Evolutionary conservation across 2,888 invertebrate species (phyloP), one percentile per base, ranked within the genome.

Genomic region (Sisyra nigra): DNA sequence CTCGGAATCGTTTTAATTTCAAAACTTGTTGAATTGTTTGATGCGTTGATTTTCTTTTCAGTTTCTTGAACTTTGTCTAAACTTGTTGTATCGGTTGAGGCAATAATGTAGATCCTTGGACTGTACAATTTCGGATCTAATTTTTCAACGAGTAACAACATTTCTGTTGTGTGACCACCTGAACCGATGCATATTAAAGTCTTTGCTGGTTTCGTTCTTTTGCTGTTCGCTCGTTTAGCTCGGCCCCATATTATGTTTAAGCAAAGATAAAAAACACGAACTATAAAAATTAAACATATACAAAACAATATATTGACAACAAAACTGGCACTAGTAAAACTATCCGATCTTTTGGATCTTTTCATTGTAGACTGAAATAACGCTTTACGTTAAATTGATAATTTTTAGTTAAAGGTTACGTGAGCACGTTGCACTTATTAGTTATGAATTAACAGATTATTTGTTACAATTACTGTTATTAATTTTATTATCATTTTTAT

Each of bases 141-240:
- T 19, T 68, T 66, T 49, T 71, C 65, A 5, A 83, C 59, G 34
- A 96, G 66, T 48, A 76, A 70, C 40, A 94, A 59, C 71, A 98
- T 82, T 70, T 98, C 97, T n/a, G 83, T 80, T 1, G 97, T 97
- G 58, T 98, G 97, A 1, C 92, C 92, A 44, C 91, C 92, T 49
- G 83, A 80, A 32, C 82, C 83, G 45, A 83, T 72, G 49, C 82
- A 76, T 50, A 80, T 66, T 45, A 79, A 53, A 5, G 78, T 76
- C 52, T 55, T 61, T 44, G 55, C 57, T 14, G 59, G 54, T 29
- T 19, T 44, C 11, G 40, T 50, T 45, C 59, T 46, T 47, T 52
- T 56, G 30, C 47, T 49, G 15, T 51, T 36, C n/a, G 54, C 45
- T 44, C 48, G 44, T 49, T 55, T 55, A 14, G 54, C 57, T 37